Conservation (phyloP, 2,797 vertebrate species). For the Emys orbicularis region DNA sequence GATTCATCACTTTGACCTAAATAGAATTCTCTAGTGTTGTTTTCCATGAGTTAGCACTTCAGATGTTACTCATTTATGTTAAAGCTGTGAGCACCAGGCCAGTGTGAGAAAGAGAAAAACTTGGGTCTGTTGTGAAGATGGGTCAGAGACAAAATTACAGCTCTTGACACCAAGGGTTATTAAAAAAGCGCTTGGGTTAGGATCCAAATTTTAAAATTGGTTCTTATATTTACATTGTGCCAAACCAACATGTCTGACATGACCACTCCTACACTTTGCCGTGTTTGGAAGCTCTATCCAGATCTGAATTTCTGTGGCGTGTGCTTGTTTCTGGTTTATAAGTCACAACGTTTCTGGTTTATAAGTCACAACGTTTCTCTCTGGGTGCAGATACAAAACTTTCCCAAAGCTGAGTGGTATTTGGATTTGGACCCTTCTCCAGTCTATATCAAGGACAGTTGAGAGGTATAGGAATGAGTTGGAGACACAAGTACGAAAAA, state of each 20-base stretch:
- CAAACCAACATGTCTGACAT: not conserved
- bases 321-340: not conserved
- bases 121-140: accelerated
- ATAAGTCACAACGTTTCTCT: not conserved
- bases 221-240: not conserved
- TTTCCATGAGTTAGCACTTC: not conserved
- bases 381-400: not conserved
- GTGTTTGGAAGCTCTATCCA: not conserved
- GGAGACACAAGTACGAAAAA: not conserved
- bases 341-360: not conserved
- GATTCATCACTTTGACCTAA: not conserved
- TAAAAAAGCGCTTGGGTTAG: not conserved
- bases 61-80: not conserved
- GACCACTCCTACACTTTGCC: not conserved
- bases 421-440: not conserved
- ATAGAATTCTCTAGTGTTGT: not conserved
- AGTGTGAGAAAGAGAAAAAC: not conserved
- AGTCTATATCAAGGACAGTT: not conserved
- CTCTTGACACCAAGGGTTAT: not conserved
- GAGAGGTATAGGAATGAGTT: not conserved
- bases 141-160: not conserved
- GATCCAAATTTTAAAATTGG: not conserved
- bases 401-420: not conserved
- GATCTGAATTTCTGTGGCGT: not conserved
- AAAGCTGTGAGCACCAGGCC: not conserved